Conservation (phyloP, 2,888 invertebrate species). For the Epiblema foenella region DNA sequence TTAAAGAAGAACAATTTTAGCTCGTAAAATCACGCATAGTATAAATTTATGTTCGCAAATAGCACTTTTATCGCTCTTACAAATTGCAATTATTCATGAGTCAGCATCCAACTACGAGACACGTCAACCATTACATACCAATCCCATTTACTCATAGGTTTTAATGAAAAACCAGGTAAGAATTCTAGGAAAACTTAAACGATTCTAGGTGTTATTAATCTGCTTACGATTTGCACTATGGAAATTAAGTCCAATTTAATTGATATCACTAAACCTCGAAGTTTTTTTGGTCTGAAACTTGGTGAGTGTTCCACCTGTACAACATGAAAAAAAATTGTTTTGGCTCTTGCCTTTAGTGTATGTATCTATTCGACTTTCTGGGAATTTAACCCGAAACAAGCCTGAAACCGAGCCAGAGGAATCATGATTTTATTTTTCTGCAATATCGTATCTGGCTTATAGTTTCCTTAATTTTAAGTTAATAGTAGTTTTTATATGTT, state of each 20-base stretch:
- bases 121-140: conserved; percentile 1
- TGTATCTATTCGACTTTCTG: neutral
- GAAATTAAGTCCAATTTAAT: conserved; percentile 21
- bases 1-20: neutral
- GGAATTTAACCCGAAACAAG: too few relatives aligned
- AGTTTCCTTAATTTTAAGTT: neutral
- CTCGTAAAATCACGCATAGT: neutral
- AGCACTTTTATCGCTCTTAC: conserved; percentile 20
- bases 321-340: neutral
- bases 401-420: too few relatives aligned
- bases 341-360: neutral
- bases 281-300: neutral
- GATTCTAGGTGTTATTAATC: neutral
- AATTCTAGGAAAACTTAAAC: conserved; percentile 13
- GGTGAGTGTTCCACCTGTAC: neutral
- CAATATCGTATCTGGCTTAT: neutral
- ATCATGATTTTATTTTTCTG: neutral
- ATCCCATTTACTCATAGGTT: neutral
- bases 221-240: neutral
- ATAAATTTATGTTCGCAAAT: conserved; percentile 1
- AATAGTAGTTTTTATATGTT: too few relatives aligned
- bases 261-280: conserved; percentile 8
- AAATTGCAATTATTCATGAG: conserved; percentile 26
- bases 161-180: conserved; percentile 4
- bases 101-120: conserved; percentile 6